These are phyloP conservation scores for Syrrhaptes paradoxus DNA, from an alignment of 2,113 vertebrate species.

Conservation along the genomic window DNA sequence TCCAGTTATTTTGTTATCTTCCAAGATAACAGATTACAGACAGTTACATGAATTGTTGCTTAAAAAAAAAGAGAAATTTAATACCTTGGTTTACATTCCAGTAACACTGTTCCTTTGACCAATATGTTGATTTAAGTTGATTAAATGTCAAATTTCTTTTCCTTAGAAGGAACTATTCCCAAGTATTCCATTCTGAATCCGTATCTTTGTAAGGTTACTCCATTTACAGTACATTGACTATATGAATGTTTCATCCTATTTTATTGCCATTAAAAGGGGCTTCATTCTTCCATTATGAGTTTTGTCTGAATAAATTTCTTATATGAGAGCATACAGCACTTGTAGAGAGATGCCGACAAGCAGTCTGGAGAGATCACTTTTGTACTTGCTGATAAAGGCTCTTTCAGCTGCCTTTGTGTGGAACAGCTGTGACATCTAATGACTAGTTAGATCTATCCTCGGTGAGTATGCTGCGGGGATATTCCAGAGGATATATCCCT, in stretches of 20 bases:
- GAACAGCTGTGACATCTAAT: slow-evolving; percentile 69
- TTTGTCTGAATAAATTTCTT: slow-evolving; percentile 69
- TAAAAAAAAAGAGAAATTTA: neutral
- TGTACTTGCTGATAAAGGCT: slow-evolving; percentile 71
- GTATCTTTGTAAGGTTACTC: slow-evolving; percentile 1
- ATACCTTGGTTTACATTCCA: neutral
- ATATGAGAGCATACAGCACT: slow-evolving; percentile 49
- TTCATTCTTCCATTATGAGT: slow-evolving; percentile 58
- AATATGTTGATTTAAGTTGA: neutral
- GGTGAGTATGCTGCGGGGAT: slow-evolving; percentile 69
- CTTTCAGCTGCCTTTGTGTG: slow-evolving; percentile 73
- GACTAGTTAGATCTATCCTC: slow-evolving; percentile 54
- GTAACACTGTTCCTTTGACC: neutral
- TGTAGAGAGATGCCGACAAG: slow-evolving; percentile 50
- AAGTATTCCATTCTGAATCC: slow-evolving; percentile 9
- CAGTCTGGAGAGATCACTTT: slow-evolving; percentile 56
- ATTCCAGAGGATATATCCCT: slow-evolving; percentile 68
- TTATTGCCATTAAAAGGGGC: slow-evolving; percentile 56
- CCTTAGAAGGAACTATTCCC: neutral
- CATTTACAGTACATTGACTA: slow-evolving; percentile 32
- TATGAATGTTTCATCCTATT: slow-evolving; percentile 60
- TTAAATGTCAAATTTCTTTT: slow-evolving; percentile 36
- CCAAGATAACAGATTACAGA: neutral
- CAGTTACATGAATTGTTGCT: neutral
- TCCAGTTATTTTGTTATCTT: neutral